Evolutionary conservation across 2,888 invertebrate species (phyloP), one percentile per base, ranked within the genome.

Genomic region (Melipona beecheii): DNA sequence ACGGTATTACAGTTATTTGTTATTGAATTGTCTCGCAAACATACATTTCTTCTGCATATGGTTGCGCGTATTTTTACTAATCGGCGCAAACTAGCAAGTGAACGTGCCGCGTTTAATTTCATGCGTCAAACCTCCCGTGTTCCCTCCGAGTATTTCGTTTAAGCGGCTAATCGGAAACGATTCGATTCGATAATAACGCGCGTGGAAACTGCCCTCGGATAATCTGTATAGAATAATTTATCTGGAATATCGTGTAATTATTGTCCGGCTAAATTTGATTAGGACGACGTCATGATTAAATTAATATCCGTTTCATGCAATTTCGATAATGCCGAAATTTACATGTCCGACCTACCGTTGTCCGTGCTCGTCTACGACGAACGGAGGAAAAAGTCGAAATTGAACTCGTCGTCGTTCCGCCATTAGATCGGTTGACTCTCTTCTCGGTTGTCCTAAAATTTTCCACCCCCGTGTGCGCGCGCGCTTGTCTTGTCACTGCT

Each of bases 401-500:
- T 21, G 19, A 24, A 36, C n/a, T 31, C 3, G 15, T 3, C 13
- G n/a, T 27, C 0, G 73, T 64, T 36, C 3, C 19, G 17, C 19
- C 36, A 15, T 31, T 3, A 2, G 9, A 17, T 54, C 9, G 19
- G 27, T 19, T 5, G 36, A 65, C 43, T 50, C 11, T 31, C 15
- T 19, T 27, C 43, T 43, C 11, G 9, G 17, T 27, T 19, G n/a
- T 49, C 52, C 31, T 19, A 21, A 13, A 21, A 31, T 73, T 58
- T 64, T 43, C 54, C 58, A 31, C 24, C 54, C 43, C 36, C 24
- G 36, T n/a, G 15, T 52, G 43, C 43, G 43, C 50, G 36, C 36
- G 43, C 43, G 24, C 54, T 56, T 27, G 31, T 36, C 52, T 72
- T 81, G 86, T 81, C 86, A 66, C 50, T 75, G 69, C 62, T 80